Evolutionary conservation across 2,888 invertebrate genomes (phyloP).

Genomic region (Coecobrya sp.): DNA sequence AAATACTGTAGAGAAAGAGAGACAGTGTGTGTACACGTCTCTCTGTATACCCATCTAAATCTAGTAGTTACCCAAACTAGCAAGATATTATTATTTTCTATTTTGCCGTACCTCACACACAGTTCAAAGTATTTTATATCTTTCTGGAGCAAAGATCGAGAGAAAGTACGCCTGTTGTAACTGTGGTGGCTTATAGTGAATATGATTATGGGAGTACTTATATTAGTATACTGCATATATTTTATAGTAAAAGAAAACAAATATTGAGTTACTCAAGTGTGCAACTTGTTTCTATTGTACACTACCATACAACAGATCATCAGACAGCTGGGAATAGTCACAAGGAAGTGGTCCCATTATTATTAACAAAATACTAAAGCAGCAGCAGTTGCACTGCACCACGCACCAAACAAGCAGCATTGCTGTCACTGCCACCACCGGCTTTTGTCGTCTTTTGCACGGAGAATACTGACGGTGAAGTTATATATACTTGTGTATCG

Average conservation of each 20-base stretch:
- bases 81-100: slow-evolving; percentile 7
- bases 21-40: not conserved
- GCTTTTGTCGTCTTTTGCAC: not conserved
- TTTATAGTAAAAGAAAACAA: not conserved
- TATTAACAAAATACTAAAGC: slow-evolving; percentile 18
- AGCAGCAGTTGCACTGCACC: slow-evolving; percentile 15
- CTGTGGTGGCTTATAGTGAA: not conserved
- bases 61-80: slow-evolving; percentile 3
- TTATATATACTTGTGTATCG: not conserved
- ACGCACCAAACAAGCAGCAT: not conserved
- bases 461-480: not conserved
- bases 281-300: slow-evolving; percentile 32
- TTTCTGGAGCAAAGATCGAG: not conserved
- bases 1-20: slow-evolving; percentile 9
- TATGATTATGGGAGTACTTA: not conserved
- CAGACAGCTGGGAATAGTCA: slow-evolving; percentile 37
- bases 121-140: slow-evolving; percentile 19
- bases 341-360: slow-evolving; percentile 42
- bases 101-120: not conserved
- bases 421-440: not conserved
- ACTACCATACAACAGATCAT: slow-evolving; percentile 11
- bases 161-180: not conserved
- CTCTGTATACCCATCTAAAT: not conserved
- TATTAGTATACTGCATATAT: not conserved
- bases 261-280: slow-evolving; percentile 39